These are phyloP conservation scores for Phthorimaea operculella DNA, from an alignment of 1,140 invertebrate species.

Conservation along the genomic window DNA sequence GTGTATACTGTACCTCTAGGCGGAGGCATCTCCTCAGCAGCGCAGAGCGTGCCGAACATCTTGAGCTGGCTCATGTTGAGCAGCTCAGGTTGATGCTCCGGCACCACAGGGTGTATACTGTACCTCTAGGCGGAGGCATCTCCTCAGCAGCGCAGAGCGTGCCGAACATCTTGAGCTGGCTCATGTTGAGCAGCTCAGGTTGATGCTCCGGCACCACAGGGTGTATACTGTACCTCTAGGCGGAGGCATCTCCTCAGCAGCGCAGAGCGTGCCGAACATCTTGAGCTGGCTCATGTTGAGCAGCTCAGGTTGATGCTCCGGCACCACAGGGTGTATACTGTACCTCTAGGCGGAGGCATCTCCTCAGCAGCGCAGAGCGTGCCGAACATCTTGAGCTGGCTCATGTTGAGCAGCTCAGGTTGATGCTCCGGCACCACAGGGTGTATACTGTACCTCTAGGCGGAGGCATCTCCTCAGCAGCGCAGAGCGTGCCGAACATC, in stretches of 20 bases:
- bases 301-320: no score
- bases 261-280: constrained; percentile 90
- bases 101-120: no score
- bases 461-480: constrained; percentile 88
- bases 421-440: no score
- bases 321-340: no score
- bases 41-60: constrained; percentile 90
- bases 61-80: constrained; percentile 84
- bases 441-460: constrained; percentile 71
- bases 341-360: constrained; percentile 80
- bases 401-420: constrained; percentile 86
- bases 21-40: constrained; percentile 88
- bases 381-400: constrained; percentile 88
- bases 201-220: no score
- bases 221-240: constrained; percentile 71
- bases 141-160: constrained; percentile 91
- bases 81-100: no score
- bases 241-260: constrained; percentile 88
- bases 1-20: constrained; percentile 71
- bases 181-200: constrained; percentile 86
- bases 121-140: constrained; percentile 80
- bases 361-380: constrained; percentile 91
- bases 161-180: constrained; percentile 88
- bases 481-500: constrained; percentile 90
- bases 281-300: constrained; percentile 84